phyloP scores from a whole-genome alignment of 1,140 invertebrate genomes.

The Hirudo medicinalis region DNA sequence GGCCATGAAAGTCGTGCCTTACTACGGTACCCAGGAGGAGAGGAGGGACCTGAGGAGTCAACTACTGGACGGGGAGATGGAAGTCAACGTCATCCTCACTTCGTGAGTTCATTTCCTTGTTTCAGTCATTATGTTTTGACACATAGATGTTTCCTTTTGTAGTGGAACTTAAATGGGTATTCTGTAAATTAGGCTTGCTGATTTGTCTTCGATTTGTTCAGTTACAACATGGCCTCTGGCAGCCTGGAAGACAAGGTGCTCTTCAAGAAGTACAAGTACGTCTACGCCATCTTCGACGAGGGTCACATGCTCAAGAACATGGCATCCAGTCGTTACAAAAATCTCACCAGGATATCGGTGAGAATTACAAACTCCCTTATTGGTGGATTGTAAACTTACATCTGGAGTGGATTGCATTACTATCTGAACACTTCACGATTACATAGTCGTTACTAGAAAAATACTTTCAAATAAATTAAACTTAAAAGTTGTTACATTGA shows the following conservation, averaged over 20 bases:
- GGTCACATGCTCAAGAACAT: conserved; percentile 97
- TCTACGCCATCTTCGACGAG: conserved; percentile 91
- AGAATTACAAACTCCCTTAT: conserved; percentile 9
- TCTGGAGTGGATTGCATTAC: too few species aligned
- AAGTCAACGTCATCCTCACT: conserved; percentile 71
- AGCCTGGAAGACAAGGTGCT: conserved; percentile 75
- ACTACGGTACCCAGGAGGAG: conserved; percentile 76
- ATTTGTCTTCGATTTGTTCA: conserved; percentile 28
- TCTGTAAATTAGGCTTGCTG: too few species aligned
- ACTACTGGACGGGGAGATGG: conserved; percentile 54
- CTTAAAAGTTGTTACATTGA: too few species aligned
- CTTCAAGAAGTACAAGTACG: conserved; percentile 71
- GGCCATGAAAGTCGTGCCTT: conserved; percentile 57
- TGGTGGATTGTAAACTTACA: too few species aligned
- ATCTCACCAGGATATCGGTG: conserved; percentile 73
- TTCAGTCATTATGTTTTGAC: neutral
- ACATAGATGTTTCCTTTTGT: neutral
- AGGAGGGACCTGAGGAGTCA: conserved; percentile 58
- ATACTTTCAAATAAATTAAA: too few species aligned
- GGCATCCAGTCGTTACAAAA: conserved; percentile 74
- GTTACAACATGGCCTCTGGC: conserved; percentile 64
- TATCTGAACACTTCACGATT: too few species aligned
- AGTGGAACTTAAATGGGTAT: too few species aligned
- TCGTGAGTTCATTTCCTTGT: conserved; percentile 47
- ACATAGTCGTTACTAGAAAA: too few species aligned